Evolutionary conservation across 2,797 vertebrate genomes (phyloP).

Genomic region (Synanceia verrucosa): DNA sequence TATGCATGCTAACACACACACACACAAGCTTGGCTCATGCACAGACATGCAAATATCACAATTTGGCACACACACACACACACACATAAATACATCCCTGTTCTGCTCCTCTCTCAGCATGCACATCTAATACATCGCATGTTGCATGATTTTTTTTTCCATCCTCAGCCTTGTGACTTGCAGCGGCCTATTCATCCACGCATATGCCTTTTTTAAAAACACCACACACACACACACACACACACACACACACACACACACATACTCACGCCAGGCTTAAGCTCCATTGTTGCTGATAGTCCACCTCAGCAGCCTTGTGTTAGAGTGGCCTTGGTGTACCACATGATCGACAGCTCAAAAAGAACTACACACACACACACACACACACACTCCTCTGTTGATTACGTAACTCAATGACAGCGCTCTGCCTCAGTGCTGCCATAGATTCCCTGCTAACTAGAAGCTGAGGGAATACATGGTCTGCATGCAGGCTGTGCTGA

Average conservation of each 20-base stretch:
- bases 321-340: conserved; percentile 68
- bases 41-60: conserved; percentile 36
- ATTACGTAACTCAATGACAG: conserved; percentile 81
- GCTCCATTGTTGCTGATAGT: conserved; percentile 71
- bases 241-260: neutral
- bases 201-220: conserved; percentile 42
- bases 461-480: conserved; percentile 73
- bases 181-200: conserved; percentile 32
- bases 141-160: conserved; percentile 17
- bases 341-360: conserved; percentile 72
- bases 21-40: conserved; percentile 11
- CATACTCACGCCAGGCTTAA: conserved; percentile 14
- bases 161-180: conserved; percentile 42
- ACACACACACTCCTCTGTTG: conserved; percentile 63
- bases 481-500: conserved; percentile 67
- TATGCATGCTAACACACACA: conserved; percentile 18
- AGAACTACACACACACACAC: conserved; percentile 57
- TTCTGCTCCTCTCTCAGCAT: conserved; percentile 57
- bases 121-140: conserved; percentile 45
- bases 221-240: conserved; percentile 11
- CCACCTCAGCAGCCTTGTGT: conserved; percentile 74
- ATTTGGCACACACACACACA: neutral
- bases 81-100: conserved; percentile 51
- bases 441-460: conserved; percentile 78
- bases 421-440: conserved; percentile 74